Evolutionary conservation across 2,113 vertebrate genomes (phyloP).

Genomic region (Limanda limanda): DNA sequence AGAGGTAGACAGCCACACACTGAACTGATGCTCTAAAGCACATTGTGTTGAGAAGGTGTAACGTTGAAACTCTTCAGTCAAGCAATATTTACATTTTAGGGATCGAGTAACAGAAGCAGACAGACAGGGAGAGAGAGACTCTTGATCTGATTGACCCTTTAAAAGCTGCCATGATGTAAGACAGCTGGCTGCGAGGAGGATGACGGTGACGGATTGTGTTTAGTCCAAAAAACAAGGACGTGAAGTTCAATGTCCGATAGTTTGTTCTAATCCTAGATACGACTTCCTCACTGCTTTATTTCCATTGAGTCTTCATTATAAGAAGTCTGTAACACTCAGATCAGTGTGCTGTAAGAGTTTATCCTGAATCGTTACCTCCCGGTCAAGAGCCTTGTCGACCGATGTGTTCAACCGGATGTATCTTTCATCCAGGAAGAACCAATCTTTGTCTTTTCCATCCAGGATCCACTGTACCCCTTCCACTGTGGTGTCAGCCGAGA

Average conservation of each 20-base stretch:
- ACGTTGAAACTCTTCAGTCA: neutral
- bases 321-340: neutral
- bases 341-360: neutral
- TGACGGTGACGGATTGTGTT: conserved; percentile 51
- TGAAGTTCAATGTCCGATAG: conserved; percentile 19
- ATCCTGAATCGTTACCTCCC: conserved; percentile 79
- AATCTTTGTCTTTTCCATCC: conserved; percentile 81
- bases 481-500: conserved; percentile 65
- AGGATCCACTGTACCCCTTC: conserved; percentile 78
- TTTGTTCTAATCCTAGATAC: conserved; percentile 29
- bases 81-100: neutral
- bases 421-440: conserved; percentile 87
- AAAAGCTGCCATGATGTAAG: conserved; percentile 47
- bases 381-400: conserved; percentile 78
- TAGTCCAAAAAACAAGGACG: conserved; percentile 37
- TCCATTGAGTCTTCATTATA: neutral
- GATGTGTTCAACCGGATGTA: conserved; percentile 84
- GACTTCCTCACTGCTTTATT: neutral
- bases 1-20: no score
- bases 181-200: conserved; percentile 37
- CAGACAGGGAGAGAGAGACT: neutral
- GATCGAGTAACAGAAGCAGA: neutral
- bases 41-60: neutral
- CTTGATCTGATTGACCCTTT: conserved; percentile 57
- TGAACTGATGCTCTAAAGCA: neutral